Conservation (phyloP, 2,888 invertebrate genomes). For the Oscheius sp. region DNA sequence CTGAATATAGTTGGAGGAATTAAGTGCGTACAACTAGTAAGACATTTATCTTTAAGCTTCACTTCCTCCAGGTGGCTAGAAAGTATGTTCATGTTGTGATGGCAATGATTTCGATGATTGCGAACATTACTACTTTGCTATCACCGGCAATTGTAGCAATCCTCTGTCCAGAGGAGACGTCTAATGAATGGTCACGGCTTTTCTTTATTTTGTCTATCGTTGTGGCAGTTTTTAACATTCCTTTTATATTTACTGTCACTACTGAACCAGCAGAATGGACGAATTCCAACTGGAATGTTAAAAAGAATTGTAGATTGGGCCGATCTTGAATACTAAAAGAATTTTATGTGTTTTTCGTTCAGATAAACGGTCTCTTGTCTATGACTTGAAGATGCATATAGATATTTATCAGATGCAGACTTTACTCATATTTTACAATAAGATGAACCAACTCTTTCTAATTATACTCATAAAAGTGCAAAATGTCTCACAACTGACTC, state of each 20-base stretch:
- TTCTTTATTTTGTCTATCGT: conserved; percentile 36
- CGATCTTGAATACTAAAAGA: too few relatives aligned
- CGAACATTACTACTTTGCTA: conserved; percentile 40
- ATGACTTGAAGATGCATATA: too few relatives aligned
- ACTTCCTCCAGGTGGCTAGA: conserved; percentile 38
- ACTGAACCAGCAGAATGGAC: conserved; percentile 43
- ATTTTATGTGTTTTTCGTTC: too few relatives aligned
- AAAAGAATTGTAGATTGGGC: too few relatives aligned
- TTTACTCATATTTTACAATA: too few relatives aligned
- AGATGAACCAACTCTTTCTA: too few relatives aligned
- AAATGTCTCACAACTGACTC: too few relatives aligned
- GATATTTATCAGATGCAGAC: too few relatives aligned
- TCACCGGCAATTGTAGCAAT: conserved; percentile 45
- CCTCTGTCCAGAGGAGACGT: conserved; percentile 42
- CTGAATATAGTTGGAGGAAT: conserved; percentile 58
- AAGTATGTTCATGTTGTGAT: conserved; percentile 52
- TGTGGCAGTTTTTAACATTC: conserved; percentile 37
- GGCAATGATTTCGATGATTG: conserved; percentile 42
- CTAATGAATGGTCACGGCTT: conserved; percentile 41
- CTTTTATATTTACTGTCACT: conserved; percentile 41
- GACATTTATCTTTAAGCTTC: background rate
- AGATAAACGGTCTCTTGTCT: too few relatives aligned
- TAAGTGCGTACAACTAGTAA: conserved; percentile 55
- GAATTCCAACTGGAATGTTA: conserved; percentile 38
- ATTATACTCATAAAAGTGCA: too few relatives aligned